Percentiles rank a stretch among this genome's conserved stretches.
These are phyloP conservation scores for Protodeltote pygarga DNA, from an alignment of 2,888 invertebrate genomes.

Conservation along the genomic window DNA sequence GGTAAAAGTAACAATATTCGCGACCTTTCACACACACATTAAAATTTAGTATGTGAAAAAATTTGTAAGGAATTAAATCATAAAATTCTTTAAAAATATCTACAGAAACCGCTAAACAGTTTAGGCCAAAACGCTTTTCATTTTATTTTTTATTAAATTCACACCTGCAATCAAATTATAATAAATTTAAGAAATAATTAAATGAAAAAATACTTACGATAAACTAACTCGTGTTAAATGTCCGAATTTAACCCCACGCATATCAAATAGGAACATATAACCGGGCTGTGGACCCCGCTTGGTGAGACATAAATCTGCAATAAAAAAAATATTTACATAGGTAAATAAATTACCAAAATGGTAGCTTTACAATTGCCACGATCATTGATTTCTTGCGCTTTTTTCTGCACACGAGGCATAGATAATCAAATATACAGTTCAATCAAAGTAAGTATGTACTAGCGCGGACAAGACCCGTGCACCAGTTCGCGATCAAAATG, in stretches of 20 bases:
- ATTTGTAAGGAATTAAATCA: too few relatives aligned
- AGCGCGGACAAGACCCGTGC: too few relatives aligned
- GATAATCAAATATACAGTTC: neutral
- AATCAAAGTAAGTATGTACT: too few relatives aligned
- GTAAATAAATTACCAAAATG: slow-evolving; percentile 16
- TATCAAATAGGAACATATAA: slow-evolving; percentile 89
- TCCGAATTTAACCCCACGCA: slow-evolving; percentile 88
- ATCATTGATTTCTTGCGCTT: slow-evolving; percentile 29
- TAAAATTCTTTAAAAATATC: too few relatives aligned
- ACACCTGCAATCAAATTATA: slow-evolving; percentile 1
- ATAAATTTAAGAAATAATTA: neutral
- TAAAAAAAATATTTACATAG: too few relatives aligned
- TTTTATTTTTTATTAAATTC: too few relatives aligned
- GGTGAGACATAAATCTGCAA: slow-evolving; percentile 86
- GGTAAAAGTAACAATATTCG: neutral
- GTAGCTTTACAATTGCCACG: slow-evolving; percentile 20
- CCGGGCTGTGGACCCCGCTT: slow-evolving; percentile 88
- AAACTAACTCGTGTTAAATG: slow-evolving; percentile 88
- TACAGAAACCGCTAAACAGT: too few relatives aligned
- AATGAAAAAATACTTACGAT: slow-evolving; percentile 70
- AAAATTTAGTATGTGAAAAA: too few relatives aligned
- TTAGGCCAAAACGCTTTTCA: too few relatives aligned
- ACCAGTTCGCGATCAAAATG: too few relatives aligned
- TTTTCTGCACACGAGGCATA: slow-evolving; percentile 10
- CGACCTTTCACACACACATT: too few relatives aligned